Evolutionary conservation across 1,140 invertebrate genomes (phyloP).

Genomic region (Arion vulgaris): DNA sequence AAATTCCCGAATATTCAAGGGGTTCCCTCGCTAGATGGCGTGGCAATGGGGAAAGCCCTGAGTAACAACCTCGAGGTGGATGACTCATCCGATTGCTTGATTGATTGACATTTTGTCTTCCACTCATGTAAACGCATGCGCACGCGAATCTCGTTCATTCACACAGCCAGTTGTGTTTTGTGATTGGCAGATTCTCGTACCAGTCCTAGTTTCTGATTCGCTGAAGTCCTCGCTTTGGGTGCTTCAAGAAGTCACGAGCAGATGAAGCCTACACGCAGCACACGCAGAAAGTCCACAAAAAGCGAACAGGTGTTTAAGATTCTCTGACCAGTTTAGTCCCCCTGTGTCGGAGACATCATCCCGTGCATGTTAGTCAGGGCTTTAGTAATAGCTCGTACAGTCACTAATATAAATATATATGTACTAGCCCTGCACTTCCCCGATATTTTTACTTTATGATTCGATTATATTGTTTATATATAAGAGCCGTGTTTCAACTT

Average conservation of each 20-base stretch:
- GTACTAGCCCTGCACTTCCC: too few species aligned
- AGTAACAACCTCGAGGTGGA: slow-evolving; percentile 7
- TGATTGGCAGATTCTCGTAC: not conserved
- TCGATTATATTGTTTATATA: too few species aligned
- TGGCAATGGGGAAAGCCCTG: slow-evolving; percentile 24
- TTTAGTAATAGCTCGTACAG: slow-evolving; percentile 9
- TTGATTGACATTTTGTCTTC: not conserved
- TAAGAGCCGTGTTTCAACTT: too few species aligned
- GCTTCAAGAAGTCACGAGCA: not conserved
- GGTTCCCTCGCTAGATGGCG: slow-evolving; percentile 36
- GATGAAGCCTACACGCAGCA: not conserved
- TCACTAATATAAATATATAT: too few species aligned
- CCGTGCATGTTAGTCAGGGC: not conserved
- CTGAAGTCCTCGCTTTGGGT: not conserved
- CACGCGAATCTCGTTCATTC: slow-evolving; percentile 9
- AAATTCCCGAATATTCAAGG: not conserved
- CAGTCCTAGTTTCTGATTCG: slow-evolving; percentile 14
- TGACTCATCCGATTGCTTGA: slow-evolving; percentile 25
- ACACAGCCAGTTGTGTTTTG: not conserved
- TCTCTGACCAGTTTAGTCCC: slow-evolving; percentile 13
- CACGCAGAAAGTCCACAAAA: slow-evolving; percentile 8
- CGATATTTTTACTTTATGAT: too few species aligned
- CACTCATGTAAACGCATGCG: not conserved
- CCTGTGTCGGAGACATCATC: not conserved
- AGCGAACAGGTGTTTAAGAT: slow-evolving; percentile 36